Conservation (phyloP, 2,888 invertebrate genomes). For the Volucella inanis region DNA sequence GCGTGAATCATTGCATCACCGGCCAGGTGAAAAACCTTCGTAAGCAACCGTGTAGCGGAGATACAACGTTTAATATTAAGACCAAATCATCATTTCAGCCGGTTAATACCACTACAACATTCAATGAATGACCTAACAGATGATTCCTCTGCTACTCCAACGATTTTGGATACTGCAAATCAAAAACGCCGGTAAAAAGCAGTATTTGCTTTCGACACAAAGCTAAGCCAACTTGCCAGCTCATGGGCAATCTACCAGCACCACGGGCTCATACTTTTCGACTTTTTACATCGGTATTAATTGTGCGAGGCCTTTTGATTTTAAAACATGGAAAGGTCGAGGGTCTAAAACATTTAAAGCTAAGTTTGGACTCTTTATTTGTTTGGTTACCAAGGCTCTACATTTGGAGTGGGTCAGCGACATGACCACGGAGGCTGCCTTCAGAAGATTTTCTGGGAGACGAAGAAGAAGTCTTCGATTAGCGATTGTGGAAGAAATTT, state of each 20-base stretch:
- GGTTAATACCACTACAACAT: neutral
- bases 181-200: neutral
- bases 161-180: constrained; percentile 38
- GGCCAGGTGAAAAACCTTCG: constrained; percentile 62
- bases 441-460: no score
- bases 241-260: neutral
- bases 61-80: constrained; percentile 43
- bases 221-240: constrained; percentile 58
- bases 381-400: no score
- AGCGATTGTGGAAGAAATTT: no score
- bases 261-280: constrained; percentile 24
- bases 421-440: no score
- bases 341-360: constrained; percentile 61
- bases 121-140: neutral
- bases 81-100: constrained; percentile 4
- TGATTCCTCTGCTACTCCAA: neutral
- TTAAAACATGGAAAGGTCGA: constrained; percentile 67
- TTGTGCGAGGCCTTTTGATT: neutral
- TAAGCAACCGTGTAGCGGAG: constrained; percentile 65
- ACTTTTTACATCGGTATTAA: neutral
- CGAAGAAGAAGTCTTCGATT: no score
- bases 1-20: constrained; percentile 61
- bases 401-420: no score
- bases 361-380: neutral
- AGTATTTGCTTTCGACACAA: constrained; percentile 15